phyloP scores from a whole-genome alignment of 2,888 invertebrate genomes.

The Myathropa florea region DNA sequence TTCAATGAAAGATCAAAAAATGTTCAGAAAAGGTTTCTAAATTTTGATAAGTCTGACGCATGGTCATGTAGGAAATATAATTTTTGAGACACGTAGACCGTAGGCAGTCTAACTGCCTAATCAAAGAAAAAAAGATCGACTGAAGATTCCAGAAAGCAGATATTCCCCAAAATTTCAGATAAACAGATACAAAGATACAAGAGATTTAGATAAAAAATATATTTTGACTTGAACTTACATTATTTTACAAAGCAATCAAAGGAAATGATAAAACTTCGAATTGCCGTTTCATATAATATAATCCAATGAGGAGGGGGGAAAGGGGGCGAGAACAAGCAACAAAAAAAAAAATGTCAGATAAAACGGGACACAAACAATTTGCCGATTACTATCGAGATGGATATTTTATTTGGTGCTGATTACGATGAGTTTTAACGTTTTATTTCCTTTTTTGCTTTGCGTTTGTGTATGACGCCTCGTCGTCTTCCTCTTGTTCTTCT shows the following conservation, averaged over 20 bases:
- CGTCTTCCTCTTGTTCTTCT: background rate
- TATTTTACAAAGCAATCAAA: constrained; percentile 79
- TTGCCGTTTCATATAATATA: constrained; percentile 48
- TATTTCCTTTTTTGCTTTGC: constrained; percentile 8
- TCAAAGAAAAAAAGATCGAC: too few relatives aligned
- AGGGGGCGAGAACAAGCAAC: background rate
- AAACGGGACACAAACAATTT: constrained; percentile 17
- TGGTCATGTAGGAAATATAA: too few relatives aligned
- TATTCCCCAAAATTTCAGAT: background rate
- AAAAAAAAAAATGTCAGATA: background rate
- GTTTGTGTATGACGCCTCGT: background rate
- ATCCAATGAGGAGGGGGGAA: constrained; percentile 36
- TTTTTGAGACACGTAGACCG: too few relatives aligned
- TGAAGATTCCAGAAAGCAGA: too few relatives aligned
- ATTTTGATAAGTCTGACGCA: too few relatives aligned
- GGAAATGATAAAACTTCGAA: constrained; percentile 50
- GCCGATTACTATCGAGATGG: background rate
- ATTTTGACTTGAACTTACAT: constrained; percentile 76
- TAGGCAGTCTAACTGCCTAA: too few relatives aligned
- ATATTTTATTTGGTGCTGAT: constrained; percentile 44
- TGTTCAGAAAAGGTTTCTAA: too few relatives aligned
- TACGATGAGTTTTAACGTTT: constrained; percentile 28
- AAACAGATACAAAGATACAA: too few relatives aligned
- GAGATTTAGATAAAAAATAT: background rate
- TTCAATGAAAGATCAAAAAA: too few relatives aligned